phyloP scores from a whole-genome alignment of 2,888 invertebrate genomes.

The Phalangium opilio region DNA sequence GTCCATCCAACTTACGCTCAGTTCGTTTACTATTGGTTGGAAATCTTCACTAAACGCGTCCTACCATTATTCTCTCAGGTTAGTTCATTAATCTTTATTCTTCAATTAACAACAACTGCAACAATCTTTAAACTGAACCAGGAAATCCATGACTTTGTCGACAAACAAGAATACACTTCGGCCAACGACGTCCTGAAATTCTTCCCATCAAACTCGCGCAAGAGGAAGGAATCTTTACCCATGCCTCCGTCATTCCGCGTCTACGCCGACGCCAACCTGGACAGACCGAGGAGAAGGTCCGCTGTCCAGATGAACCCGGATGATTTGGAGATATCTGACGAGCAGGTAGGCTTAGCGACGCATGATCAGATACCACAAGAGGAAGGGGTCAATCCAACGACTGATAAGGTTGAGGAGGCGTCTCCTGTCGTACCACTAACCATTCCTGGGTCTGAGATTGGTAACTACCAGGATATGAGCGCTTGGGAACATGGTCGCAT shows the following conservation, averaged over 20 bases:
- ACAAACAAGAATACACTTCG: conserved; percentile 4
- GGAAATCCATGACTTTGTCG: conserved; percentile 11
- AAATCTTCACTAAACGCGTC: conserved; percentile 51
- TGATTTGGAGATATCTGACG: background rate
- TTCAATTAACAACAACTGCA: background rate
- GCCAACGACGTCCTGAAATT: conserved; percentile 12
- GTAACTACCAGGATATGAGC: conserved; percentile 17
- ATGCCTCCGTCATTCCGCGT: conserved; percentile 8
- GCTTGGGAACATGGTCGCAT: conserved; percentile 63
- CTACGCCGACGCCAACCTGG: background rate
- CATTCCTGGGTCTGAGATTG: conserved; percentile 14
- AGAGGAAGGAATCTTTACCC: conserved; percentile 10
- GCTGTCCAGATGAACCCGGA: background rate
- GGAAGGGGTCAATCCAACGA: background rate
- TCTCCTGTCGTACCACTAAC: background rate
- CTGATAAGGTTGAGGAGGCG: background rate
- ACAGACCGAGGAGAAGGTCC: background rate
- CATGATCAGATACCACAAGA: background rate
- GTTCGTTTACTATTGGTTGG: conserved; percentile 79
- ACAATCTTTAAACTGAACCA: background rate
- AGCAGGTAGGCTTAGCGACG: background rate
- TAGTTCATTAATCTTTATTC: background rate
- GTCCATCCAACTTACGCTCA: conserved; percentile 24
- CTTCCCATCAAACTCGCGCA: conserved; percentile 10
- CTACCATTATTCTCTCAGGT: conserved; percentile 12